These are phyloP conservation scores for Lucifuga dentata DNA, from an alignment of 2,113 vertebrate genomes.

Conservation along the genomic window DNA sequence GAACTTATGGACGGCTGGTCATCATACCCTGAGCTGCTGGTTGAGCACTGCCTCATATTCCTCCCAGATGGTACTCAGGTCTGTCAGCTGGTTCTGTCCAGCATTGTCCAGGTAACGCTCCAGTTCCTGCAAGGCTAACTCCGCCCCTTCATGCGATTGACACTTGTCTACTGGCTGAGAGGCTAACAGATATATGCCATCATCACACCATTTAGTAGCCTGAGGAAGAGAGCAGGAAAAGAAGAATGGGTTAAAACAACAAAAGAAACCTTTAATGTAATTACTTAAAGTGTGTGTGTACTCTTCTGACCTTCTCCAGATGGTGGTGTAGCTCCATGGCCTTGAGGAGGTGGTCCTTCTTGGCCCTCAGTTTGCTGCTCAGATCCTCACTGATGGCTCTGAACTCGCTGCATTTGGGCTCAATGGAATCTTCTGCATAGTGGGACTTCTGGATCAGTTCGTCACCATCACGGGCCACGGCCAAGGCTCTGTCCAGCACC, in stretches of 20 bases:
- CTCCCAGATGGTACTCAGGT: slow-evolving; percentile 83
- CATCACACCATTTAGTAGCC: slow-evolving; percentile 94
- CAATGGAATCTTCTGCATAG: slow-evolving; percentile 95
- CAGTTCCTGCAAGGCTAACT: slow-evolving; percentile 93
- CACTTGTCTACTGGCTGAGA: slow-evolving; percentile 97
- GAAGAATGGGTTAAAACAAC: neutral
- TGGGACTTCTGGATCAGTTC: slow-evolving; percentile 89
- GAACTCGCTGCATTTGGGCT: slow-evolving; percentile 93
- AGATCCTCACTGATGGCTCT: slow-evolving; percentile 82
- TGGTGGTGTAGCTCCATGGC: slow-evolving; percentile 89
- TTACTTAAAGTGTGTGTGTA: neutral
- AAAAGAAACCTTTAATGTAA: neutral
- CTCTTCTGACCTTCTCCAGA: slow-evolving; percentile 87
- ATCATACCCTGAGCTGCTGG: slow-evolving; percentile 88
- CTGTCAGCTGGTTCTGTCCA: slow-evolving; percentile 86
- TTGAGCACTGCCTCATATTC: slow-evolving; percentile 90
- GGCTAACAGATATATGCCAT: slow-evolving; percentile 95
- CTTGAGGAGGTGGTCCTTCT: slow-evolving; percentile 85
- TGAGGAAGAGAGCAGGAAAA: slow-evolving; percentile 52
- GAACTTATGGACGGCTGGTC: too few species aligned
- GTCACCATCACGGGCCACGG: slow-evolving; percentile 86
- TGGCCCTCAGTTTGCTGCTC: slow-evolving; percentile 67
- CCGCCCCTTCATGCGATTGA: slow-evolving; percentile 96
- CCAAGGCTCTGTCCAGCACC: slow-evolving; percentile 82
- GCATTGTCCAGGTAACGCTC: slow-evolving; percentile 91